Base-by-base conservation (phyloP, 2,113 vertebrate species). In the Ariopsis seemanni region DNA sequence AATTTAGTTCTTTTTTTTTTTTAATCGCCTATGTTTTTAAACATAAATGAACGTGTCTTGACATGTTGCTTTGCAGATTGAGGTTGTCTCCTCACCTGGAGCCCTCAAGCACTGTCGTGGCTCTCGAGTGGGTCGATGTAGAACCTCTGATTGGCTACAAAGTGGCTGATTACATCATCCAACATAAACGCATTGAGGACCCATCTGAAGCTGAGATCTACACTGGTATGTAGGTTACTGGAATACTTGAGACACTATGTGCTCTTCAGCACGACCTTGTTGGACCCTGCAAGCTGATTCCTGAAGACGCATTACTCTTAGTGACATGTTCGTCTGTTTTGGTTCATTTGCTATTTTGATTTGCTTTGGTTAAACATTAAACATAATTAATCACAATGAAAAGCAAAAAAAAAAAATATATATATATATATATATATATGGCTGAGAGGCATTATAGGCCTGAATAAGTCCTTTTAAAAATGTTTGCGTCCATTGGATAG, bases 141-240 rank as follows among this genome's bases (percentile, higher is more conserved):
- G 97, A 99, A 88, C 97, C 97, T 15, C 93, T 97, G 87, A 98
- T 99, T 30, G 98, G 98, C 87, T 98, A 96, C 20, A 99, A 97
- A 92, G 95, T 99, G 72, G 97, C 98, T 0, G 98, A 99, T 92
- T 99, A 99, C 5, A 92, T 99, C 93, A 95, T 99, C 87, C 98
- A 99, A 89, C 97, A 99, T 92, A 99, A 99, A 94, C 97, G 97
- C 88, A 96, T 99, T 84, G 98, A 99, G 80, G 97, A 99, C 89
- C 98, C 97, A 48, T 97, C 96, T 0, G 97, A 99, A 88, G 97
- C 98, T 0, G 97, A 99, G 87, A 96, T 99, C 89, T 99, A 99
- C 93, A 99, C 98, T 93, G 98, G 98, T 99, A 93, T 88, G 93
- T 17, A 10, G 55, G n/a, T 78, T 11, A 5, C 60, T 18, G 57